Evolutionary conservation across 92 coral and sea anemone genomes (phyloP).

Genomic region (Palythoa caribaeorum): DNA sequence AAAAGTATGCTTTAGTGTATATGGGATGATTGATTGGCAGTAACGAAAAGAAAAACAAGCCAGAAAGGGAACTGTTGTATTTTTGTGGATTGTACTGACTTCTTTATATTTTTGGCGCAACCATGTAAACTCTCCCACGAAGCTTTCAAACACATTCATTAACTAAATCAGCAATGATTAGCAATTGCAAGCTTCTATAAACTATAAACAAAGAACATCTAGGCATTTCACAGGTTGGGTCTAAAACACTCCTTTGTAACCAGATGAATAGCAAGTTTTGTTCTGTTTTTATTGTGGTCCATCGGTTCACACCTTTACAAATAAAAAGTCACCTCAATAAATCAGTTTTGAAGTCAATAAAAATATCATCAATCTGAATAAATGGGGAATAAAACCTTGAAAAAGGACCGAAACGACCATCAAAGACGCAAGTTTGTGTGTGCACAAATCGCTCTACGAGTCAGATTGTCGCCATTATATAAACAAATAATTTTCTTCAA

Average conservation of each 20-base stretch:
- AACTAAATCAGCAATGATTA: slow-evolving; percentile 40
- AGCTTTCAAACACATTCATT: slow-evolving; percentile 16
- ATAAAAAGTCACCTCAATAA: slow-evolving; percentile 60
- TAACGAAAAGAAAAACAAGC: slow-evolving; percentile 26
- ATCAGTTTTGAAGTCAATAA: slow-evolving; percentile 46
- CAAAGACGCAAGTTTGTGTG: slow-evolving; percentile 38
- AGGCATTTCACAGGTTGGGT: slow-evolving; percentile 79
- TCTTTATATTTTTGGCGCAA: neutral
- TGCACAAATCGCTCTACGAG: slow-evolving; percentile 50
- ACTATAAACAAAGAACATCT: slow-evolving; percentile 43
- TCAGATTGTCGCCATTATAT: slow-evolving; percentile 75
- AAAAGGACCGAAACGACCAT: neutral
- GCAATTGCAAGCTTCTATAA: slow-evolving; percentile 11
- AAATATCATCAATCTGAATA: neutral
- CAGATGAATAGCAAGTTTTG: slow-evolving; percentile 65
- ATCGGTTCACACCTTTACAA: slow-evolving; percentile 68
- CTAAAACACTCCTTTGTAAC: slow-evolving; percentile 74
- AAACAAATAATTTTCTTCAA: slow-evolving; percentile 75
- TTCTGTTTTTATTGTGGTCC: slow-evolving; percentile 48
- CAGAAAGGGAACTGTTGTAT: slow-evolving; percentile 3
- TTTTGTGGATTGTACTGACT: neutral
- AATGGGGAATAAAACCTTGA: neutral
- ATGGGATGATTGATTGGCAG: slow-evolving; percentile 1
- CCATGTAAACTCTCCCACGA: slow-evolving; percentile 42
- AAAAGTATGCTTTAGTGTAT: neutral